These are phyloP conservation scores for Pteruthius melanotis DNA, from an alignment of 2,113 vertebrate genomes.

Conservation along the genomic window DNA sequence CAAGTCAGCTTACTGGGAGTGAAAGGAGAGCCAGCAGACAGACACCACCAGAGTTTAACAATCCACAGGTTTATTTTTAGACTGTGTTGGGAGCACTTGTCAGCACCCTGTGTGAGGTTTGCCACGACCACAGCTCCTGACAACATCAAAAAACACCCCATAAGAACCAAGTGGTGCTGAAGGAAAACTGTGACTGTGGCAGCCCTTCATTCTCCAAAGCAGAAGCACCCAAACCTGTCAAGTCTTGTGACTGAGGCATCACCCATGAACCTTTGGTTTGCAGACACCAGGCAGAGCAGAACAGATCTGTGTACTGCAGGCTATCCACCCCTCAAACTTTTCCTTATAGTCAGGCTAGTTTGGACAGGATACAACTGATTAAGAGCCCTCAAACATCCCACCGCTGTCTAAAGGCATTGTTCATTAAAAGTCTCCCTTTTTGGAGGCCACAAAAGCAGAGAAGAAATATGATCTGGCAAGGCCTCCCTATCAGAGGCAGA, in stretches of 20 bases:
- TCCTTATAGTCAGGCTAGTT: not conserved
- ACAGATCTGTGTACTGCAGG: not conserved
- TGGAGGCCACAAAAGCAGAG: not conserved
- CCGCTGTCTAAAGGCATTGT: not conserved
- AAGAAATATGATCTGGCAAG: not conserved
- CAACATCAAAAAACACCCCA: fast-evolving
- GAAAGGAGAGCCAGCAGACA: not conserved
- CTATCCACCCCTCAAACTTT: not conserved
- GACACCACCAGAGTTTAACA: not conserved
- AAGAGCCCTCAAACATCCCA: not conserved
- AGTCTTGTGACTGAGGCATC: not conserved
- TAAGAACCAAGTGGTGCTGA: not conserved
- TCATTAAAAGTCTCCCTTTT: not conserved
- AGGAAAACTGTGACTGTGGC: not conserved
- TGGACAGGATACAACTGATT: not conserved
- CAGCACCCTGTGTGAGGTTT: not conserved
- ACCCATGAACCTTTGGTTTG: not conserved
- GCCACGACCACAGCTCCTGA: not conserved
- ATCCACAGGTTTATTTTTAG: not conserved
- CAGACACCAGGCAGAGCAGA: not conserved
- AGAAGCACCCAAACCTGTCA: not conserved
- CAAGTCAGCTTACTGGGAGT: not conserved
- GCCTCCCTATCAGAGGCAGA: not conserved
- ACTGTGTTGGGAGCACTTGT: not conserved
- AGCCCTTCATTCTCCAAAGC: not conserved